Base-by-base conservation (phyloP, 1,140 invertebrate species). In the Apis dorsata region DNA sequence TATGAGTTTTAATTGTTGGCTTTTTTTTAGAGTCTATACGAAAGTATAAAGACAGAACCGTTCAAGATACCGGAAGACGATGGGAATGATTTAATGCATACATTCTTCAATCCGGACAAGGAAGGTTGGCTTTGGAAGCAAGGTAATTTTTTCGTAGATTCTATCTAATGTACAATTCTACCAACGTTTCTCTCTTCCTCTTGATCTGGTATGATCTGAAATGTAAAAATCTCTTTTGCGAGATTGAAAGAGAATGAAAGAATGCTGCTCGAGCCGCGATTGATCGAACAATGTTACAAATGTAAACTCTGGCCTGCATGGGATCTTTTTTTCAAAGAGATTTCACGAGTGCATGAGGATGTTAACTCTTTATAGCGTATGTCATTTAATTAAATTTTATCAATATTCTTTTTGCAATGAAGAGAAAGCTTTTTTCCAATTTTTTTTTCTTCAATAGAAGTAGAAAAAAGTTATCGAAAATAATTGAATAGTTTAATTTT, bases 111-210 rank as follows among this genome's bases (percentile, higher is more conserved):
- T 94, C 99, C 99, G 1, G 99, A 99, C 93, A 98, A 99, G 93
- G 99, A 99, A 94, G 99, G 99, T 63, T 99, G 99, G 99, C 95
- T 99, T 19, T 99, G 98, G 97, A 99, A 99, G 94, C 99, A 99
- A 96, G 99, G 98, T 95, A 96, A 93, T 84, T 63, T 51, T 74
- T 65, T 59, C 24, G 12, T 82, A 28, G 3, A 2, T 60, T 24
- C 24, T 34, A 19, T 73, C 21, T 13, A 57, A n/a, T 55, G 17
- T 72, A 55, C 55, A 15, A 57, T 53, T 66, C 59, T 53, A 79
- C 60, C n/a, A 60, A 60, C 17, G 17, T 55, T 73, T 86, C 65
- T 66, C 17, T 15, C n/a, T 62, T 77, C 55, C 49, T 69, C 17
- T 79, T 70, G 28, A 78, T 74, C 19, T n/a, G 63, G 81, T 70